Percentiles rank a stretch among this genome's conserved stretches.
Evolutionary conservation across 1,140 invertebrate genomes (phyloP).

Genomic region (Leguminivora glycinivorella): DNA sequence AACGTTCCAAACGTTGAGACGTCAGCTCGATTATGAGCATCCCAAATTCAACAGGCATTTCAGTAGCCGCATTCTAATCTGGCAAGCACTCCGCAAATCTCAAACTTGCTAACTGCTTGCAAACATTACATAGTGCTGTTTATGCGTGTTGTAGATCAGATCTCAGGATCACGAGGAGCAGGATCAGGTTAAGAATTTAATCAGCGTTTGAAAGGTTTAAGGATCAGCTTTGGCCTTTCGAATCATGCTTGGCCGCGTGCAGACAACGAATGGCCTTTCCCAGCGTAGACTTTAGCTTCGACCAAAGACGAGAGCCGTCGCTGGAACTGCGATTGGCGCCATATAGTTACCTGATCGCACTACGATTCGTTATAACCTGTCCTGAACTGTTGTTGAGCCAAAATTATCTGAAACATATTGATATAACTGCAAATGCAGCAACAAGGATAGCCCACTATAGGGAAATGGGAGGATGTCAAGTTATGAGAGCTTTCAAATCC

Average conservation of each 20-base stretch:
- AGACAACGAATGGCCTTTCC: constrained; percentile 47
- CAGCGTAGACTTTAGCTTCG: constrained; percentile 36
- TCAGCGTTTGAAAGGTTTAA: neutral
- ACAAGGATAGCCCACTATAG: too few relatives aligned
- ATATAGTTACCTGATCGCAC: constrained; percentile 63
- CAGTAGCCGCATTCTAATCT: too few relatives aligned
- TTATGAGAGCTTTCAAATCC: too few relatives aligned
- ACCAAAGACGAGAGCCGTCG: constrained; percentile 56
- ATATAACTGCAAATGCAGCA: neutral
- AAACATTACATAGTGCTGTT: too few relatives aligned
- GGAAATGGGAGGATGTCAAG: too few relatives aligned
- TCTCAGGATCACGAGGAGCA: too few relatives aligned
- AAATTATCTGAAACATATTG: constrained; percentile 29
- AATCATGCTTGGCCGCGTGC: constrained; percentile 36
- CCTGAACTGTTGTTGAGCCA: constrained; percentile 41
- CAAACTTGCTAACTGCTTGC: too few relatives aligned
- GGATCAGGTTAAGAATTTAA: neutral
- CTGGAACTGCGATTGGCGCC: constrained; percentile 61
- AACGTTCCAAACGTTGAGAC: neutral
- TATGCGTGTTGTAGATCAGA: too few relatives aligned
- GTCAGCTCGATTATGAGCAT: neutral
- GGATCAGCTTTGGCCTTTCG: constrained; percentile 29
- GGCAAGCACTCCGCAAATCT: too few relatives aligned
- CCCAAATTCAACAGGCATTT: neutral
- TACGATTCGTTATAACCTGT: constrained; percentile 52